Evolutionary conservation across 2,113 vertebrate genomes (phyloP), one percentile per base, ranked within the genome.

Genomic region (Pollimyrus isidori): DNA sequence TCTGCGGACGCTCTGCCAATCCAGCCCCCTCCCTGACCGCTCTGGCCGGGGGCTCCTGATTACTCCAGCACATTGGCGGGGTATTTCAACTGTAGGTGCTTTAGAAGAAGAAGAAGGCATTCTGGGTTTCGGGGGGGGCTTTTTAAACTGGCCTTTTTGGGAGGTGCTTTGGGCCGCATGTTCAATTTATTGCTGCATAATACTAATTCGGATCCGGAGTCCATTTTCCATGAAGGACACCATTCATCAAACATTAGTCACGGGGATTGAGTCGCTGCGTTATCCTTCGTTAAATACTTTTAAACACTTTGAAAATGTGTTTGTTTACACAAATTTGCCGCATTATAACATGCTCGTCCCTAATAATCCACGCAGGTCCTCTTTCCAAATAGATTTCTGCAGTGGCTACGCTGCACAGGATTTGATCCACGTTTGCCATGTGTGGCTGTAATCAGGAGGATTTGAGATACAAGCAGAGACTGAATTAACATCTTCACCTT

Each of bases 401-500:
- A 46, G 42, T 46, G 1, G 49, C 19, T 3, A 17, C 21, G 2
- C 30, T 83, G 30, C 35, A 26, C 58, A 56, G 87, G 49, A 92
- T 93, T 92, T 91, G 88, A 91, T 91, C 21, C 85, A 91, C 89
- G 21, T 30, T 76, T 87, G 62, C 53, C 90, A 53, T 86, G 56
- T 84, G 89, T 92, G 91, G 93, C 93, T 92, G 89, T 92, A 89
- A 92, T 92, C 92, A 92, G 93, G 91, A 89, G 90, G 93, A 50
- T 39, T 42, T 26, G 89, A 91, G 91, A 89, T 89, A 87, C 65
- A 93, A 46, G 85, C 88, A 87, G 80, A 89, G 5, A 13, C 89
- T 62, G 85, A 91, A 73, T 92, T 93, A 90, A 91, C 92, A 52
- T 58, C 35, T 45, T 93, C 93, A 94, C 94, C 94, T 94, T 94